Evolutionary conservation across 2,113 vertebrate species (phyloP).

Genomic region (Progne subis): DNA sequence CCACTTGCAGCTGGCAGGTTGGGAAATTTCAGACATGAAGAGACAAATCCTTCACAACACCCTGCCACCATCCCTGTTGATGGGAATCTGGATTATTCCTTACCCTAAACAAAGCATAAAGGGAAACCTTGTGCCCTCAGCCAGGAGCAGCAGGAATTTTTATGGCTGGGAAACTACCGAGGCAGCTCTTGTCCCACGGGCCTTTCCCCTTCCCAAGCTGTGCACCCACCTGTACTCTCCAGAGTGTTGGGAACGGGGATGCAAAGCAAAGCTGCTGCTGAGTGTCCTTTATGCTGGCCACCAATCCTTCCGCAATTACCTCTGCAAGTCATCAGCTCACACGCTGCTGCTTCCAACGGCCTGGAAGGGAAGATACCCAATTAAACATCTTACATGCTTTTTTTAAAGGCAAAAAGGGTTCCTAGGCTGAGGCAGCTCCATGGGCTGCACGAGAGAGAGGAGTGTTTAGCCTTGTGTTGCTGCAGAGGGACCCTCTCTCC

Average conservation of each 20-base stretch:
- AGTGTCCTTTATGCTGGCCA: neutral
- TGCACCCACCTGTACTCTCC: accelerated
- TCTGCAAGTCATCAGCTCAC: neutral
- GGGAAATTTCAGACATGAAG: neutral
- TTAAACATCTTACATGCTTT: neutral
- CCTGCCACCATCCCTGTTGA: neutral
- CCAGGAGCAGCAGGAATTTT: neutral
- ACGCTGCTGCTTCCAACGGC: neutral
- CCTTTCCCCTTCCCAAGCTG: neutral
- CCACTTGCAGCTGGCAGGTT: neutral
- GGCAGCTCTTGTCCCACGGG: neutral
- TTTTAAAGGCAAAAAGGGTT: neutral
- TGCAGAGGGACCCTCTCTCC: neutral
- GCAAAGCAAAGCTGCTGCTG: accelerated
- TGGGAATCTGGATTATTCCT: neutral
- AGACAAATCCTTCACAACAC: neutral
- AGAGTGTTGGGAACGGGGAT: accelerated
- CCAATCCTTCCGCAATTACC: neutral
- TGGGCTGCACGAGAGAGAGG: neutral
- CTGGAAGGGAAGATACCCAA: neutral
- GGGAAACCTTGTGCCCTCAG: neutral
- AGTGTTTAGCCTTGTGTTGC: neutral
- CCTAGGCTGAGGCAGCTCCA: neutral
- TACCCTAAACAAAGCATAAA: neutral
- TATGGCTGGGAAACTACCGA: neutral